phyloP scores from a whole-genome alignment of 2,797 vertebrate genomes.

The Anguilla anguilla region DNA sequence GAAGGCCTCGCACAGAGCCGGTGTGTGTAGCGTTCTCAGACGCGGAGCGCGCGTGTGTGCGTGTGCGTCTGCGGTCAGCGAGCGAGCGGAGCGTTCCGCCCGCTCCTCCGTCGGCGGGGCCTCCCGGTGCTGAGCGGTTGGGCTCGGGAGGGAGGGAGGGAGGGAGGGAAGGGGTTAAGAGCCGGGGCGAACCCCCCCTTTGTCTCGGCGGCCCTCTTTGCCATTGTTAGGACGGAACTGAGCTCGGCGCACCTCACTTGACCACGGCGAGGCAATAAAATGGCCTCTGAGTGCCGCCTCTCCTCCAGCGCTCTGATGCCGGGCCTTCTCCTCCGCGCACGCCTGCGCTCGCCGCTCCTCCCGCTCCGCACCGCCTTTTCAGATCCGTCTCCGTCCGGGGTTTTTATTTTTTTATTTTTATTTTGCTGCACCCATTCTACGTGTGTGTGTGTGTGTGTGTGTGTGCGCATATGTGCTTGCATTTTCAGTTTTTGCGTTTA shows the following conservation, averaged over 20 bases:
- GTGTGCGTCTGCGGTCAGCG: constrained; percentile 29
- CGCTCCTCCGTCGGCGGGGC: background rate
- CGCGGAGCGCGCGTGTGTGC: background rate
- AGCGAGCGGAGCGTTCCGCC: constrained; percentile 34
- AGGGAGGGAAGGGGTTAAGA: constrained; percentile 76
- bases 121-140: constrained; percentile 38
- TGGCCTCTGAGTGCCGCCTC: constrained; percentile 76
- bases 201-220: constrained; percentile 78
- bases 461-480: constrained; percentile 33
- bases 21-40: background rate
- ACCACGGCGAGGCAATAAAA: constrained; percentile 83
- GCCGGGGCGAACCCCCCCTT: constrained; percentile 78
- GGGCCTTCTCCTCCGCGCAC: constrained; percentile 60
- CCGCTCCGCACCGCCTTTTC: background rate
- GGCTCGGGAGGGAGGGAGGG: constrained; percentile 21
- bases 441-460: constrained; percentile 13
- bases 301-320: constrained; percentile 68
- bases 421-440: background rate
- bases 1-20: background rate
- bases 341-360: background rate
- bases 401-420: background rate
- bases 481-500: background rate
- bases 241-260: constrained; percentile 81
- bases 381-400: too few relatives aligned
- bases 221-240: constrained; percentile 81